Conservation (phyloP, 2,113 vertebrate species). For the Oreochromis tanganicae region DNA sequence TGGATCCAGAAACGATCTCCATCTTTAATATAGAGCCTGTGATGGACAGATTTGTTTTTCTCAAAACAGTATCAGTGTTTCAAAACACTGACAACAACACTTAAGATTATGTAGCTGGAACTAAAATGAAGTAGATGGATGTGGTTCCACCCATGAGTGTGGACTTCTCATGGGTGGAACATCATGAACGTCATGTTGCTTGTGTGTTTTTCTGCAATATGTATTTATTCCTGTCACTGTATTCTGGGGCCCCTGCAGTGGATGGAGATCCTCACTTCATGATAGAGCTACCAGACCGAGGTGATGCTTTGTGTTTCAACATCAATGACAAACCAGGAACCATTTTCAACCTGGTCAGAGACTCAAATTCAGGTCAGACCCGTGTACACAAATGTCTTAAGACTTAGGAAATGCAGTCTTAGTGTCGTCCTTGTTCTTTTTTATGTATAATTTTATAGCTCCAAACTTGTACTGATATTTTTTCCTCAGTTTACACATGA, state of each 20-base stretch:
- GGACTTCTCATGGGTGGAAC: not conserved
- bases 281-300: conserved; percentile 78
- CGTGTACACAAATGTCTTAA: not conserved
- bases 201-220: not conserved
- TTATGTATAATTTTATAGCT: not conserved
- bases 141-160: not conserved
- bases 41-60: not conserved
- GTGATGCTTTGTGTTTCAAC: conserved; percentile 90
- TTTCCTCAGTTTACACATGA: not conserved
- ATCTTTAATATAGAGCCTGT: not conserved
- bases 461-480: not conserved
- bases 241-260: conserved; percentile 69
- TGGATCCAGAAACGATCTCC: not conserved
- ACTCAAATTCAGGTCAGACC: conserved; percentile 78
- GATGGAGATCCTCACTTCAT: conserved; percentile 96
- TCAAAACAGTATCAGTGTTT: not conserved
- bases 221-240: not conserved
- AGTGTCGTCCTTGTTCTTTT: not conserved
- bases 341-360: conserved; percentile 83
- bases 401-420: not conserved
- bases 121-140: not conserved
- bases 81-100: not conserved
- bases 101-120: not conserved
- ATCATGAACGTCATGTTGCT: accelerated
- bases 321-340: conserved; percentile 83